phyloP scores from a whole-genome alignment of 2,113 vertebrate genomes.

The Eira barbara region DNA sequence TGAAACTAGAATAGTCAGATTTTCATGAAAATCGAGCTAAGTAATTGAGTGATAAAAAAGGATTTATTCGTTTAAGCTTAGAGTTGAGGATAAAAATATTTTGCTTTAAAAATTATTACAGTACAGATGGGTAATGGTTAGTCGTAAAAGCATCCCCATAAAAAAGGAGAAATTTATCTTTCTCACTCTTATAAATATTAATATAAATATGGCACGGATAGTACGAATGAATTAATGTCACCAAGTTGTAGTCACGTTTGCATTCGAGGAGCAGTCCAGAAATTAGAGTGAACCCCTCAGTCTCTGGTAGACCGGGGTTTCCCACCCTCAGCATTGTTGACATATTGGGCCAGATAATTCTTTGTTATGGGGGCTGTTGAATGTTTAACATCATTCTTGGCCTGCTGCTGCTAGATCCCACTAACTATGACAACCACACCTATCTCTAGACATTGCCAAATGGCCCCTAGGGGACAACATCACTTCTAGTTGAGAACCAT shows the following conservation, averaged over 20 bases:
- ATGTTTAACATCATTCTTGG: not conserved
- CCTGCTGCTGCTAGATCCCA: not conserved
- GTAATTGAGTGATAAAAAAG: not conserved
- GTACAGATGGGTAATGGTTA: constrained; percentile 56
- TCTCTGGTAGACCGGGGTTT: not conserved
- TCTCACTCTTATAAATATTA: constrained; percentile 61
- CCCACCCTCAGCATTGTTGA: not conserved
- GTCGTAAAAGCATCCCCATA: constrained; percentile 22
- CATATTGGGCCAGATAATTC: too few relatives aligned
- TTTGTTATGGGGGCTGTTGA: not conserved
- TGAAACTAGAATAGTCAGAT: not conserved
- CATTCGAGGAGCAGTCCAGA: not conserved
- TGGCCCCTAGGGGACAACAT: not conserved
- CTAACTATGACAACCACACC: not conserved
- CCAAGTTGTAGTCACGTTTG: not conserved
- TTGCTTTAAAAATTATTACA: constrained; percentile 36
- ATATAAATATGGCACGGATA: constrained; percentile 40
- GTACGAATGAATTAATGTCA: not conserved
- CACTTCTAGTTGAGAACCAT: not conserved
- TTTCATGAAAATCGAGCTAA: constrained; percentile 16
- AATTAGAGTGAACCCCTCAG: not conserved
- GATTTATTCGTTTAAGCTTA: not conserved
- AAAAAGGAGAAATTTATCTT: constrained; percentile 42
- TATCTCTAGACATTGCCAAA: not conserved
- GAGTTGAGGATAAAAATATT: not conserved